Base-by-base conservation (phyloP, 1,140 invertebrate species). In the Nasonia longicornis region DNA sequence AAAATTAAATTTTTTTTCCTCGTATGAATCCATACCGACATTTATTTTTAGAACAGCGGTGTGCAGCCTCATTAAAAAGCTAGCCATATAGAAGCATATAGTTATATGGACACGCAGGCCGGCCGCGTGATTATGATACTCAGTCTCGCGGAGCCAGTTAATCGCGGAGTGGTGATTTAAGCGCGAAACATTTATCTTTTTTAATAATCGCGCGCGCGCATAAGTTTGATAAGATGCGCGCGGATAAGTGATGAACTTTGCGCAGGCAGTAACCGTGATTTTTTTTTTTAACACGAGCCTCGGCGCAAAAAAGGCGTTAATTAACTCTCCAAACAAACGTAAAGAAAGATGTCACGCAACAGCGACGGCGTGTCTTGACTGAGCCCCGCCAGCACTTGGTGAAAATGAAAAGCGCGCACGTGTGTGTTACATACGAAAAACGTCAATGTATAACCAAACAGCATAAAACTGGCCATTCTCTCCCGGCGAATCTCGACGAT, bases 151-250 rank as follows among this genome's bases (percentile, higher is more conserved):
- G 14, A 74, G 52, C 72, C 35, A 35, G 45, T 63, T 73, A 48
- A 73, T 48, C 72, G 12, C 10, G 26, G 11, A 22, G 3, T 31
- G 38, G 0, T 74, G 52, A 74, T 74, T 74, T 74, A 26, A 74
- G 45, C 72, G 72, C n/a, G 72, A 74, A 74, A n/a, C 52, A 6
- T 63, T 74, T 26, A 74, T 58, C 45, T n/a, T 20, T 16, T 71
- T 42, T 35, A n/a, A 35, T 31, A 42, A 71, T 71, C n/a, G n/a
- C 52, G 52, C 52, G 16, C 12, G 45, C 10, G 45, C 12, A 26
- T 26, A 26, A 20, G 12, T 58, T 58, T 58, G 52, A 58, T 58
- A 58, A 58, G 52, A 58, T 58, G 26, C 26, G 52, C 20, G 52
- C 20, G 52, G 20, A 58, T 58, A 58, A 58, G n/a, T 58, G 52